These are phyloP conservation scores for Polymixis lichenea DNA, from an alignment of 2,888 invertebrate genomes.

Conservation along the genomic window DNA sequence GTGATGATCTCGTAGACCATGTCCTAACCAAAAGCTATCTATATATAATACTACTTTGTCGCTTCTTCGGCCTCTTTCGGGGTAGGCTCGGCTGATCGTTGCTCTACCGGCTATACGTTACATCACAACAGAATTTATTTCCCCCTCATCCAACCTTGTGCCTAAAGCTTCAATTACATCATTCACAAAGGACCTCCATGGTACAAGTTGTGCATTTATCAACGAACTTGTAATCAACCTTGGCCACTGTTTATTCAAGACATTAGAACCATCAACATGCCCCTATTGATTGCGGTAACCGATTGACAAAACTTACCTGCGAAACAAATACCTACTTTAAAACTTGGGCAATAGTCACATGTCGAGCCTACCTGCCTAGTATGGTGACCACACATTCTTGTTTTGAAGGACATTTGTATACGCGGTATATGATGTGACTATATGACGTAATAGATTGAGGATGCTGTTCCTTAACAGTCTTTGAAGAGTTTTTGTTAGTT, in stretches of 20 bases:
- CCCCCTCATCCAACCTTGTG: not conserved
- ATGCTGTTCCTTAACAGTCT: conserved; percentile 21
- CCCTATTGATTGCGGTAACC: conserved; percentile 54
- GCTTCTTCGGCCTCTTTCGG: too few species aligned
- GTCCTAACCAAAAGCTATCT: too few species aligned
- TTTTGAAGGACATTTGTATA: conserved; percentile 33
- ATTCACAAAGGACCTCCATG: conserved; percentile 26
- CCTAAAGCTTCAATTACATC: conserved; percentile 12
- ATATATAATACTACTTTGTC: too few species aligned
- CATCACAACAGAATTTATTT: not conserved
- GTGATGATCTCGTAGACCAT: too few species aligned
- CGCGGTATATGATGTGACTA: conserved; percentile 15
- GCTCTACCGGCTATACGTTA: too few species aligned
- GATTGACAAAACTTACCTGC: conserved; percentile 63
- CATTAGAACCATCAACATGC: conserved; percentile 60
- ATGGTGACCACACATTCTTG: conserved; percentile 34
- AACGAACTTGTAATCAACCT: conserved; percentile 33
- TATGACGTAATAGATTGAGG: conserved; percentile 36
- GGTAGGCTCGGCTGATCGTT: too few species aligned
- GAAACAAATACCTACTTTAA: conserved; percentile 56
- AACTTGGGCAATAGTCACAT: conserved; percentile 62
- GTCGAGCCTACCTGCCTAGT: conserved; percentile 26
- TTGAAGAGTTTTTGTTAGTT: conserved; percentile 34
- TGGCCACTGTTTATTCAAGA: conserved; percentile 43
- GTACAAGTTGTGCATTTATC: conserved; percentile 22